Percentiles rank a stretch among this genome's conserved stretches.
These are phyloP conservation scores for Atherinomorus stipes DNA, from an alignment of 2,113 vertebrate species.

Conservation along the genomic window DNA sequence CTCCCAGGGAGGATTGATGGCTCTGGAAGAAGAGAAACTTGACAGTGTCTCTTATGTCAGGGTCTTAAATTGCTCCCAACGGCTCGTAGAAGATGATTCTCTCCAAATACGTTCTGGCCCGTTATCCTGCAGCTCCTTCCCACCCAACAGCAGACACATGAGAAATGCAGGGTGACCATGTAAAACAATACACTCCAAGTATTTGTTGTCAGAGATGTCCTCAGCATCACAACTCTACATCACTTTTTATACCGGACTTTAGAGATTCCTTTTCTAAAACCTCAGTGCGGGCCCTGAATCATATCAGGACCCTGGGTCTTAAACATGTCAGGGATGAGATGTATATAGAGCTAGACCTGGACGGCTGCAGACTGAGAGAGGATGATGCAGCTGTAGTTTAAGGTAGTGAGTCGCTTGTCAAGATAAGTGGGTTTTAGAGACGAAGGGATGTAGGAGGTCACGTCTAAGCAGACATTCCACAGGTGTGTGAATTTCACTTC, in stretches of 20 bases:
- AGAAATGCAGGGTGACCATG: slow-evolving; percentile 43
- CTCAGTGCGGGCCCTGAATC: slow-evolving; percentile 47
- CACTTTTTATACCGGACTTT: slow-evolving; percentile 60
- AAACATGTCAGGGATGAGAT: slow-evolving; percentile 60
- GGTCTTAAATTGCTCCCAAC: slow-evolving; percentile 24
- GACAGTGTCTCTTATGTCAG: slow-evolving; percentile 30
- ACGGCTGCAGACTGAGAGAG: slow-evolving; percentile 38
- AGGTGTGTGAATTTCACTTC: slow-evolving; percentile 37
- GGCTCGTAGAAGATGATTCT: slow-evolving; percentile 20
- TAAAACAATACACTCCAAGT: slow-evolving; percentile 62
- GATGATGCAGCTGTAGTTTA: slow-evolving; percentile 44
- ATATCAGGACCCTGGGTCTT: slow-evolving; percentile 39
- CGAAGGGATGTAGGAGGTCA: slow-evolving; percentile 29
- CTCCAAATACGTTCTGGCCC: slow-evolving; percentile 23
- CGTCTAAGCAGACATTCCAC: slow-evolving; percentile 31
- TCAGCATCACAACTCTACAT: slow-evolving; percentile 58
- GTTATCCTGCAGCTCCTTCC: slow-evolving; percentile 11
- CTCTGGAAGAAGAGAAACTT: slow-evolving; percentile 32
- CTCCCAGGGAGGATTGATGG: slow-evolving; percentile 36
- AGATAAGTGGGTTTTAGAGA: slow-evolving; percentile 39
- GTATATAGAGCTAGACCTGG: slow-evolving; percentile 27
- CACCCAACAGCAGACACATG: slow-evolving; percentile 21
- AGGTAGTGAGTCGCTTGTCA: slow-evolving; percentile 23
- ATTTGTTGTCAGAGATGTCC: slow-evolving; percentile 53
- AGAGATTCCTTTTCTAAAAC: slow-evolving; percentile 62